Percentiles rank a stretch among this genome's conserved stretches.
phyloP scores from a whole-genome alignment of 2,888 invertebrate genomes.

The Dysmachus trigonus region DNA sequence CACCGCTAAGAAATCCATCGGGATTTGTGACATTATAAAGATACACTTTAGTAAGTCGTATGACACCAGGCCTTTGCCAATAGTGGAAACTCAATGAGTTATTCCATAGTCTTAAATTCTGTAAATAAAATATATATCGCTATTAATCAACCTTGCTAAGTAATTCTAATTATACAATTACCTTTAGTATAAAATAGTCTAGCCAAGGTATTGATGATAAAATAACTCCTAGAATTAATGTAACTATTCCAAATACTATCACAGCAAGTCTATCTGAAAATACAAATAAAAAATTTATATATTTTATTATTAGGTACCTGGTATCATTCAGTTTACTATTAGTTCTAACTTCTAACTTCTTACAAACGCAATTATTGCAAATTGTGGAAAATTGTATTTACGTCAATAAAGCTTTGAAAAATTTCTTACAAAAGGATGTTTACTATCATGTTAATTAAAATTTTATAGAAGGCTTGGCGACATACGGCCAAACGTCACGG shows the following conservation, averaged over 20 bases:
- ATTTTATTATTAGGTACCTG: not conserved
- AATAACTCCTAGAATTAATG: slow-evolving; percentile 81
- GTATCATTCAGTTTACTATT: not conserved
- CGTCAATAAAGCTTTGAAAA: not conserved
- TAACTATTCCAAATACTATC: slow-evolving; percentile 81
- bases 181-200: slow-evolving; percentile 86
- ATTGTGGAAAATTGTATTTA: not conserved
- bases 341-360: not conserved
- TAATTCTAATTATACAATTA: slow-evolving; percentile 63
- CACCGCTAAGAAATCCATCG: slow-evolving; percentile 79
- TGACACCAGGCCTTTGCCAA: slow-evolving; percentile 88
- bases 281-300: slow-evolving; percentile 53
- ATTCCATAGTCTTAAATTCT: slow-evolving; percentile 86
- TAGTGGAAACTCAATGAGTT: slow-evolving; percentile 87
- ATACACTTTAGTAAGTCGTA: slow-evolving; percentile 84
- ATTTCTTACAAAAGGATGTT: not conserved
- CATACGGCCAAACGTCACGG: not conserved
- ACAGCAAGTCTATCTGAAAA: slow-evolving; percentile 83
- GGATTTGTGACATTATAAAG: slow-evolving; percentile 90
- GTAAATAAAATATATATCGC: slow-evolving; percentile 53
- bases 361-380: not conserved
- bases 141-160: not conserved
- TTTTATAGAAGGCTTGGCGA: not conserved
- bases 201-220: slow-evolving; percentile 88
- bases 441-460: not conserved